Base-by-base conservation (phyloP, 2,113 vertebrate genomes). In the Trichomycterus rosablanca region DNA sequence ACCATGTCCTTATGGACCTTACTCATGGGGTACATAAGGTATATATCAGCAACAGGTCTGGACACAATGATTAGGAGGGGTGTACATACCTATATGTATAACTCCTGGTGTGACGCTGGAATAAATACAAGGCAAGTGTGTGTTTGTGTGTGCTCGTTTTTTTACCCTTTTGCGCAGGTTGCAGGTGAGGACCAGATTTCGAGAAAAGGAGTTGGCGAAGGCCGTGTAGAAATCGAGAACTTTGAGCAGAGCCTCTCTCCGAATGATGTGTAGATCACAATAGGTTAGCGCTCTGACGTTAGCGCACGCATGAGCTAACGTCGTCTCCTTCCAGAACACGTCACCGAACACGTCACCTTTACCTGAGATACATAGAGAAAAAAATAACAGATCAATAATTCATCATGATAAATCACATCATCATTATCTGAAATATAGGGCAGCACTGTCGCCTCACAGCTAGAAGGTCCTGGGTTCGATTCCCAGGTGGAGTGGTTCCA, bases 291-390 rank as follows among this genome's bases (percentile, higher is more conserved):
- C 95, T 37, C 95, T 68, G 0, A 98, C 95, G 2, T 98, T 98
- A 51, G 95, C 95, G 40, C 92, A 95, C 0, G 95, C 91, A 0
- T 97, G 95, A 5, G 95, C 94, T 49, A 98, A 81, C 0, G 90
- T 92, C 11, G 89, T 93, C 63, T 98, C 94, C 62, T 97, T 97
- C 95, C 95, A 98, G 76, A 98, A 98, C 70, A 98, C 91, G 32
- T 98, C 95, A 1, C 95, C 95, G 55, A 98, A 98, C 34, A 97
- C 94, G 10, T 98, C 95, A 0, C 95, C 95, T 88, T 98, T 97
- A 71, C 95, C 95, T 98, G 80, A 39, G 18, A 59, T 40, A 51
- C 4, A 54, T 3, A 28, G 35, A 63, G n/a, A n/a, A n/a, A n/a
- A n/a, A n/a, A n/a, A n/a, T n/a, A n/a, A n/a, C n/a, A n/a, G n/a